These are phyloP conservation scores for Magallana angulata DNA, from an alignment of 1,140 invertebrate genomes.

Conservation along the genomic window DNA sequence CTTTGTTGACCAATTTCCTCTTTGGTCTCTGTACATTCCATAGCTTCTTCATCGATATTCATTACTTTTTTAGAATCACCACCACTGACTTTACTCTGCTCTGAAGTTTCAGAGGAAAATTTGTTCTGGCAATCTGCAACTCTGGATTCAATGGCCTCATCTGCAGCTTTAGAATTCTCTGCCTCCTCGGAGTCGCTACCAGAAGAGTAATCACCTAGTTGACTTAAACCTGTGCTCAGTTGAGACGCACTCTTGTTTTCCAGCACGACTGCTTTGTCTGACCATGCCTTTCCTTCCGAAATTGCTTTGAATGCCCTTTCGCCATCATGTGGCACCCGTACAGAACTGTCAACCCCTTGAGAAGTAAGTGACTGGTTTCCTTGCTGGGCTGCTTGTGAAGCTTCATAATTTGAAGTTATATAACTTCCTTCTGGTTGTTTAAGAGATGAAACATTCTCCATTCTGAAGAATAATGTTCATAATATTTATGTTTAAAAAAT, in stretches of 20 bases:
- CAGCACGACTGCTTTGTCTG: not conserved
- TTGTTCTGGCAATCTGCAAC: not conserved
- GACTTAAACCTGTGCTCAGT: conserved; percentile 24
- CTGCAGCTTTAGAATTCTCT: not conserved
- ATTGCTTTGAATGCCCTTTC: conserved; percentile 4
- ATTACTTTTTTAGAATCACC: not conserved
- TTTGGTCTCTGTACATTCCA: not conserved
- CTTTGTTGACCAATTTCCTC: not conserved
- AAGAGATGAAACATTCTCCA: not conserved
- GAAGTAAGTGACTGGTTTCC: not conserved
- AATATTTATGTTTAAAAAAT: not conserved
- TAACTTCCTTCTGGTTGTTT: conserved; percentile 8
- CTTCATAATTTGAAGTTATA: conserved; percentile 8
- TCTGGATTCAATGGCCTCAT: not conserved
- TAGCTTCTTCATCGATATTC: not conserved
- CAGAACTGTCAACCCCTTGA: not conserved
- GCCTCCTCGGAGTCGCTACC: conserved; percentile 14
- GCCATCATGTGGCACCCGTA: not conserved
- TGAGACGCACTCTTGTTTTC: conserved; percentile 8
- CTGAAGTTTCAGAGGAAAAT: not conserved
- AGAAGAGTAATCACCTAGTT: conserved; percentile 6
- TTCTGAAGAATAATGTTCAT: not conserved
- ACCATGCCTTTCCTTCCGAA: not conserved
- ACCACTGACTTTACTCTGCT: not conserved
- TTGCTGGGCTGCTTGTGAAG: not conserved